Percentiles rank a stretch among this genome's conserved stretches.
Conservation (phyloP, 1,140 invertebrate genomes). For the Galleria mellonella region DNA sequence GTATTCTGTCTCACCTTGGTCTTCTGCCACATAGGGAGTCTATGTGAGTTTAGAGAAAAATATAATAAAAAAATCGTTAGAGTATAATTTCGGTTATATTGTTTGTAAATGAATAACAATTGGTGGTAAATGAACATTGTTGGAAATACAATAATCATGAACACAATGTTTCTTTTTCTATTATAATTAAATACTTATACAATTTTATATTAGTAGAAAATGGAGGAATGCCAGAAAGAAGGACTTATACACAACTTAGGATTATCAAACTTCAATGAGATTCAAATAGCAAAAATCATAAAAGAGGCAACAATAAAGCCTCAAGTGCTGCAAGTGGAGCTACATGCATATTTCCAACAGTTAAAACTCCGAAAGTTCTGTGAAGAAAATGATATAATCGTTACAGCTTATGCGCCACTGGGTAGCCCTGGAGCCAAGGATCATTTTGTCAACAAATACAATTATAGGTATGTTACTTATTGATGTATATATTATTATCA, state of each 20-base stretch:
- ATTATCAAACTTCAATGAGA: constrained; percentile 87
- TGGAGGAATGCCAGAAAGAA: constrained; percentile 82
- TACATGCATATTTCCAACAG: constrained; percentile 90
- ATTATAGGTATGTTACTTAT: constrained; percentile 63
- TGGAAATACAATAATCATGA: too few relatives aligned
- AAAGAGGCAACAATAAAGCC: constrained; percentile 80
- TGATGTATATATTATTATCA: too few relatives aligned
- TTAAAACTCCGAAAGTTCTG: constrained; percentile 84
- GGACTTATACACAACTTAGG: constrained; percentile 83
- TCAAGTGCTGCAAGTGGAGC: constrained; percentile 84
- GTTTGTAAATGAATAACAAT: too few relatives aligned
- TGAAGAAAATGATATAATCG: constrained; percentile 78
- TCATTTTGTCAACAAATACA: constrained; percentile 70
- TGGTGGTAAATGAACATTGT: too few relatives aligned
- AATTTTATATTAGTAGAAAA: constrained; percentile 75
- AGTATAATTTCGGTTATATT: too few relatives aligned
- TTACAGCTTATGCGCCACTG: constrained; percentile 90
- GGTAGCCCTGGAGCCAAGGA: constrained; percentile 75
- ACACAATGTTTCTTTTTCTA: too few relatives aligned
- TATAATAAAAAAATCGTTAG: too few relatives aligned
- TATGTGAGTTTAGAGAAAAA: too few relatives aligned
- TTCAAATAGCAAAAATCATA: constrained; percentile 80
- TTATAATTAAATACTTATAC: too few relatives aligned
- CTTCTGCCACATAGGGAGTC: too few relatives aligned
- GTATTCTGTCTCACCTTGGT: too few relatives aligned